Conservation (phyloP, 2,888 invertebrate species). For the Lissocephala sabroskyi region DNA sequence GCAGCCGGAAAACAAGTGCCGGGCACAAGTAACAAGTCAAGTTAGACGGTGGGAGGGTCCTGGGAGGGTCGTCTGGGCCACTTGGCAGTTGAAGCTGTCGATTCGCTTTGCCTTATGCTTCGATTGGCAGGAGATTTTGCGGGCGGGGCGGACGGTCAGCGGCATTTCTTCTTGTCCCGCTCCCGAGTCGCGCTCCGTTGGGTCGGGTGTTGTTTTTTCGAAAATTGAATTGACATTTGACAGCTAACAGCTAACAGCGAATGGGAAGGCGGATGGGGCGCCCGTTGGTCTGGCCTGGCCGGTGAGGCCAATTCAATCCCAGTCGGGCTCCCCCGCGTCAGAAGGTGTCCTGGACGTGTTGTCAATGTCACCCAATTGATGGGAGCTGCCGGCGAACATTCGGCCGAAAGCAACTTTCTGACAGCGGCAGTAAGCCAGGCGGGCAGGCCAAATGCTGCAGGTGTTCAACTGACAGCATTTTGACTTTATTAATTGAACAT, state of each 20-base stretch:
- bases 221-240: constrained; percentile 18
- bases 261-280: background rate
- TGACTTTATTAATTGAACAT: constrained; percentile 8
- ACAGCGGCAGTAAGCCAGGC: too few relatives aligned
- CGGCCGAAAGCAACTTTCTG: background rate
- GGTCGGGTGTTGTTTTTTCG: constrained; percentile 4
- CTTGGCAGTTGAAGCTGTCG: constrained; percentile 7
- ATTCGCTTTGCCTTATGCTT: constrained; percentile 3
- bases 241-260: constrained; percentile 1
- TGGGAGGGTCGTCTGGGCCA: background rate
- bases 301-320: background rate
- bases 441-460: constrained; percentile 4
- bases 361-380: constrained; percentile 5
- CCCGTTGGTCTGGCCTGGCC: background rate
- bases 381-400: background rate
- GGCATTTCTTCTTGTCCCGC: too few relatives aligned
- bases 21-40: background rate
- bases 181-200: background rate
- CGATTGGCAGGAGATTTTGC: constrained; percentile 4
- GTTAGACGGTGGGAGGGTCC: background rate
- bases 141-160: too few relatives aligned
- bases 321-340: background rate
- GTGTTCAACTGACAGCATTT: constrained; percentile 6
- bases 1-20: background rate
- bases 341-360: background rate